phyloP scores from a whole-genome alignment of 1,140 invertebrate species.

The Magallana gigas region DNA sequence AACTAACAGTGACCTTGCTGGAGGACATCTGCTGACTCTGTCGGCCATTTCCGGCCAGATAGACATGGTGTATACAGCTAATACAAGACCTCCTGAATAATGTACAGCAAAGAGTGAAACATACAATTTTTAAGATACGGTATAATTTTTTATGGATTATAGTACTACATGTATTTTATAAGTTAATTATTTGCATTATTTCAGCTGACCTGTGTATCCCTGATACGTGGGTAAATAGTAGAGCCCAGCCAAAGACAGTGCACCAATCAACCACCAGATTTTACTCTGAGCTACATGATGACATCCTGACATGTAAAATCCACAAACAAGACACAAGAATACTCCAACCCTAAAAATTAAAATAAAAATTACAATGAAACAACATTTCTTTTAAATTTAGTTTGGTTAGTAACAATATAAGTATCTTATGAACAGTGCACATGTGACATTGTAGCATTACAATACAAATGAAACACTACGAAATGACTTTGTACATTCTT shows the following conservation, averaged over 20 bases:
- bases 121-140: neutral
- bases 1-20: constrained; percentile 70
- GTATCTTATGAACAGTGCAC: too few relatives aligned
- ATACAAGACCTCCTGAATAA: constrained; percentile 71
- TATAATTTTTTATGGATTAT: neutral
- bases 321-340: constrained; percentile 63
- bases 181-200: neutral
- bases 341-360: constrained; percentile 60
- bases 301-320: constrained; percentile 65
- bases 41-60: constrained; percentile 76
- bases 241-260: constrained; percentile 60
- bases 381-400: too few relatives aligned
- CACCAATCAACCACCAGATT: constrained; percentile 72
- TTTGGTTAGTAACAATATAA: too few relatives aligned
- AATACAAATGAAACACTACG: neutral
- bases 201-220: constrained; percentile 67
- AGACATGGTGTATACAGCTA: constrained; percentile 75
- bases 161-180: neutral
- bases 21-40: constrained; percentile 71
- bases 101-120: neutral
- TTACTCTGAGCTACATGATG: constrained; percentile 60
- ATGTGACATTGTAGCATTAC: neutral
- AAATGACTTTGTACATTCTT: too few relatives aligned
- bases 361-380: neutral
- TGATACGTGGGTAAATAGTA: constrained; percentile 73